These are phyloP conservation scores for Eublepharis macularius DNA, from an alignment of 2,113 vertebrate species.

Conservation along the genomic window DNA sequence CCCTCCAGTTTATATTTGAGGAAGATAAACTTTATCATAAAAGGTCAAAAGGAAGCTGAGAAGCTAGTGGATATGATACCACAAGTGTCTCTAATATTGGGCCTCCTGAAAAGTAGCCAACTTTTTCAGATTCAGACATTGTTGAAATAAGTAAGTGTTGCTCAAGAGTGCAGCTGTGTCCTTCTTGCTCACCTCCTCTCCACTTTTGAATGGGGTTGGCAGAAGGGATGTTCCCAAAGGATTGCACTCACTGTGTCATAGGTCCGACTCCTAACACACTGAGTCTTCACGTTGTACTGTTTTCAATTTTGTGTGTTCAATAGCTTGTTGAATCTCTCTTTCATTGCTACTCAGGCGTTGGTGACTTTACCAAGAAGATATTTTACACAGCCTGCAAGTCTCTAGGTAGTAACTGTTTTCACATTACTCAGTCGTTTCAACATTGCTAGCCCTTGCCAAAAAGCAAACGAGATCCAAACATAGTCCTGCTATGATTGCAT, in stretches of 20 bases:
- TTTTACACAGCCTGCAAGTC: conserved; percentile 52
- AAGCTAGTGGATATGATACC: neutral
- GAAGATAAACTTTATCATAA: neutral
- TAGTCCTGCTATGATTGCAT: conserved; percentile 31
- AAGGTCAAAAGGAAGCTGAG: neutral
- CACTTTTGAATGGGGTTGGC: conserved; percentile 1
- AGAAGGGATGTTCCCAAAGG: neutral
- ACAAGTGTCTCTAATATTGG: neutral
- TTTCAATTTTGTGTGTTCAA: conserved; percentile 50
- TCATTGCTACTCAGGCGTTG: conserved; percentile 38
- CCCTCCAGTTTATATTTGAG: neutral
- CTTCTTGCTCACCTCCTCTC: neutral
- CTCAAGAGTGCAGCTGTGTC: conserved; percentile 5
- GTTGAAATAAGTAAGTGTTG: neutral
- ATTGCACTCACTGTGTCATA: conserved; percentile 9
- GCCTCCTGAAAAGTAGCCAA: neutral
- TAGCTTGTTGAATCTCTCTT: conserved; percentile 41
- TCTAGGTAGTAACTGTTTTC: conserved; percentile 57
- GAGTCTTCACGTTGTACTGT: conserved; percentile 31
- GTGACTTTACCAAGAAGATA: conserved; percentile 52
- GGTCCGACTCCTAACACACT: conserved; percentile 24
- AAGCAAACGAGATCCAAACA: conserved; percentile 56
- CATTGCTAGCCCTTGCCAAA: conserved; percentile 58
- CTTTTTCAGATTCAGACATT: neutral
- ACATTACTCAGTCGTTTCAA: conserved; percentile 64